Conservation (phyloP, 2,888 invertebrate species). For the Pyrrhosoma nymphula region DNA sequence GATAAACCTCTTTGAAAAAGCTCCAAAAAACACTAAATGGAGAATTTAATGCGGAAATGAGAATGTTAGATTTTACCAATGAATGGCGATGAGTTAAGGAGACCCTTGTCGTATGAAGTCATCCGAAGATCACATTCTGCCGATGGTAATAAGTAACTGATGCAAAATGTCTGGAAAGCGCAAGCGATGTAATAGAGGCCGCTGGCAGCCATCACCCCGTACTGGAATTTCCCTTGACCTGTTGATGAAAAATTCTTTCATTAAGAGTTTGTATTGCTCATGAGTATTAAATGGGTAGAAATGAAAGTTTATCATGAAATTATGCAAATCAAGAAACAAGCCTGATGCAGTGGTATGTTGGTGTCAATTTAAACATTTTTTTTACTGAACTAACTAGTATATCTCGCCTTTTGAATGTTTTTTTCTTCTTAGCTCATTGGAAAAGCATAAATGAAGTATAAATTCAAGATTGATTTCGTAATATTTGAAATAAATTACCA, state of each 20-base stretch:
- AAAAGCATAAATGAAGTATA: no score
- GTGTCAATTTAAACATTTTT: no score
- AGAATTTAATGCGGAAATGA: no score
- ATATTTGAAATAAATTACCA: no score
- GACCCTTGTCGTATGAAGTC: conserved; percentile 89
- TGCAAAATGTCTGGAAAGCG: conserved; percentile 56
- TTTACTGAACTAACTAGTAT: no score
- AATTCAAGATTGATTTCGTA: no score
- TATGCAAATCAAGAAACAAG: not conserved
- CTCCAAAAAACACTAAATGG: no score
- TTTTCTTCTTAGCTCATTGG: no score
- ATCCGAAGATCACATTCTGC: conserved; percentile 90
- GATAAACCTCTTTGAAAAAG: no score
- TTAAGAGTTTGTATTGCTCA: not conserved
- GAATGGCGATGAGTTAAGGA: conserved; percentile 88
- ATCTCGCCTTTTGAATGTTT: no score
- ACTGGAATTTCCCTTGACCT: conserved; percentile 61
- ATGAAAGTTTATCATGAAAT: not conserved
- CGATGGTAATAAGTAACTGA: conserved; percentile 86
- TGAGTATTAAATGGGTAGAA: not conserved
- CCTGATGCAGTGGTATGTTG: no score
- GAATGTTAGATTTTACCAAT: conserved; percentile 80
- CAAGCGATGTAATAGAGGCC: conserved; percentile 48
- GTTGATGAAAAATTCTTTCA: not conserved
- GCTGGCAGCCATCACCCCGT: not conserved